Evolutionary conservation across 2,888 invertebrate genomes (phyloP).

Genomic region (Drosophila barbarae): DNA sequence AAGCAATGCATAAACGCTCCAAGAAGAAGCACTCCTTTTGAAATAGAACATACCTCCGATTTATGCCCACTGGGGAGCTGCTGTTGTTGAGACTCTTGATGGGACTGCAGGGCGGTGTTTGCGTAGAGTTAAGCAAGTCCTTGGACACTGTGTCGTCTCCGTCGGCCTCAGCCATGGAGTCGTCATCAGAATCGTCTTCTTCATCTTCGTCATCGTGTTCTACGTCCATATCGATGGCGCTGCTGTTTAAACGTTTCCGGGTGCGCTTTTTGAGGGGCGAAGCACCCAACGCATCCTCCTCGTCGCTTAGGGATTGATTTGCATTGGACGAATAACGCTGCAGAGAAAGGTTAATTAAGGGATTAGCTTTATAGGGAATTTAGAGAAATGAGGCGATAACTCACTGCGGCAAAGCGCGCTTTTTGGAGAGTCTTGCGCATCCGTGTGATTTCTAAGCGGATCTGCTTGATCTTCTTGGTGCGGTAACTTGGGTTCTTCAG

Average conservation of each 20-base stretch:
- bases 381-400: neutral
- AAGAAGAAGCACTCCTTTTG: neutral
- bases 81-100: conserved; percentile 78
- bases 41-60: conserved; percentile 73
- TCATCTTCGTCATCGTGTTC: conserved; percentile 65
- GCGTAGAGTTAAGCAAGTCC: conserved; percentile 63
- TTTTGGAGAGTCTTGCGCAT: conserved; percentile 80
- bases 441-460: conserved; percentile 82
- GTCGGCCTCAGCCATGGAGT: conserved; percentile 65
- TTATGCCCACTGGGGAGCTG: conserved; percentile 79
- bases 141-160: conserved; percentile 70
- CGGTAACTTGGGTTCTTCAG: conserved; percentile 82
- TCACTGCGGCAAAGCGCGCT: conserved; percentile 74
- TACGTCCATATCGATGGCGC: conserved; percentile 59
- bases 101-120: conserved; percentile 80
- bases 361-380: neutral
- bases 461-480: conserved; percentile 82
- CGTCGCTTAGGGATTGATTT: conserved; percentile 73
- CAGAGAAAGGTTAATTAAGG: neutral
- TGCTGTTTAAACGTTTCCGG: conserved; percentile 54
- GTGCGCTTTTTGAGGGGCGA: conserved; percentile 56
- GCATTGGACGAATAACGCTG: conserved; percentile 61
- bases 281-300: conserved; percentile 64
- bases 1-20: too few relatives aligned
- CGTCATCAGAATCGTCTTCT: conserved; percentile 63